Conservation (phyloP, 1,140 invertebrate genomes). For the Drosophila punjabiensis region DNA sequence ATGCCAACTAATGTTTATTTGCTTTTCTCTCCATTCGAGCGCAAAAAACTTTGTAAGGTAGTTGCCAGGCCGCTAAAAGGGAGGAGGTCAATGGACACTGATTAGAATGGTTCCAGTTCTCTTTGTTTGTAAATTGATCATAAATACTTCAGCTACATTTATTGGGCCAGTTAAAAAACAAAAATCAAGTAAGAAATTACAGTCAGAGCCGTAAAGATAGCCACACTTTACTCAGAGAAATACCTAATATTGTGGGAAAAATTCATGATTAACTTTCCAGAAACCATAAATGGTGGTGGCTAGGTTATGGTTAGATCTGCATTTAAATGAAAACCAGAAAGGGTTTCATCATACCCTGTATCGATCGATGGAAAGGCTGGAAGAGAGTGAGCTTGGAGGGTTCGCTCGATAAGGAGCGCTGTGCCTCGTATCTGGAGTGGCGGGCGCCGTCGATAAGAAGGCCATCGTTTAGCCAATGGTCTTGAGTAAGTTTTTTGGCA, state of each 20-base stretch:
- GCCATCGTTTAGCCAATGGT: slow-evolving; percentile 39
- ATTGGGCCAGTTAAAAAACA: slow-evolving; percentile 11
- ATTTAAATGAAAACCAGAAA: slow-evolving; percentile 7
- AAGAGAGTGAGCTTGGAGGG: background rate
- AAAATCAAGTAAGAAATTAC: slow-evolving; percentile 33
- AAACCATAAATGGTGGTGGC: slow-evolving; percentile 27
- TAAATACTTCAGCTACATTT: slow-evolving; percentile 35
- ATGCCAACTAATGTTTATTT: slow-evolving; percentile 38
- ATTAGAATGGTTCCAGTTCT: background rate
- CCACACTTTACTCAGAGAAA: slow-evolving; percentile 9
- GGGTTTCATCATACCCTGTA: slow-evolving; percentile 40
- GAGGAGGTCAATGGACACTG: slow-evolving; percentile 42
- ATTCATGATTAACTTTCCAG: slow-evolving; percentile 27
- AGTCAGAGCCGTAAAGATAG: slow-evolving; percentile 24
- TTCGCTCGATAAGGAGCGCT: slow-evolving; percentile 20
- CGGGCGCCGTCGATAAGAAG: slow-evolving; percentile 51
- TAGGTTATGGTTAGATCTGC: slow-evolving; percentile 33
- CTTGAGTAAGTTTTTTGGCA: slow-evolving; percentile 48
- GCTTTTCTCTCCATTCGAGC: slow-evolving; percentile 12
- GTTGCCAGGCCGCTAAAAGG: slow-evolving; percentile 1
- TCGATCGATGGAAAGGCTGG: background rate
- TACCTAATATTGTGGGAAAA: slow-evolving; percentile 27
- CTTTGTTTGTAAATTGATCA: slow-evolving; percentile 38
- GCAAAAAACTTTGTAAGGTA: slow-evolving; percentile 5
- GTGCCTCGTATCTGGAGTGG: slow-evolving; percentile 44